These are phyloP conservation scores for human DNA, from an alignment of 2,113 vertebrate genomes.

Conservation along the genomic window GRCh38 chr5:109147001-109147500, in stretches of 20 bases:
- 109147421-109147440: background rate
- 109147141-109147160: background rate
- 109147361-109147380: background rate
- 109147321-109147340: background rate
- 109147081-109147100: background rate
- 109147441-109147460: background rate
- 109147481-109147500: background rate
- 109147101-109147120: background rate
- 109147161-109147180: background rate
- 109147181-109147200: background rate
- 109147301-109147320: background rate
- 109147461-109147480: background rate
- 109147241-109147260: background rate
- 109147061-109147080: background rate
- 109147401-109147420: background rate
- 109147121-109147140: background rate
- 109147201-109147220: background rate
- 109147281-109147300: background rate
- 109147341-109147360: background rate
- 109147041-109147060: background rate
- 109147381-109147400: background rate
- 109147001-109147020: background rate
- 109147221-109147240: background rate
- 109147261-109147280: background rate
- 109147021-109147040: background rate